Evolutionary conservation across 2,797 vertebrate genomes (phyloP).

Genomic region (Psittacula derbiana): DNA sequence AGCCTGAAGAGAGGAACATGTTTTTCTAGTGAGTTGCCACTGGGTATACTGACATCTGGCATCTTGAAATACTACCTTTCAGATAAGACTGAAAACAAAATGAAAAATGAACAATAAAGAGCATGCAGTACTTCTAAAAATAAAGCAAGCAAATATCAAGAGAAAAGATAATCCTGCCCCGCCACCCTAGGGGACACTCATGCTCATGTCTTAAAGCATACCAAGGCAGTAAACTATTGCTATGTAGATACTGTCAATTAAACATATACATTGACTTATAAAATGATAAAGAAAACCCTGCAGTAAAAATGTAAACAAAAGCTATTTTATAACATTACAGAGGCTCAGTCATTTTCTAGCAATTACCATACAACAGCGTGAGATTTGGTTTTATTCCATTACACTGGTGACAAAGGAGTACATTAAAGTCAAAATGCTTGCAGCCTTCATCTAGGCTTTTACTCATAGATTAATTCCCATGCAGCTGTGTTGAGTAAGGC

Average conservation of each 20-base stretch:
- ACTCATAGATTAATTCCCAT: not conserved
- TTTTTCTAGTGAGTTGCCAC: slow-evolving; percentile 18
- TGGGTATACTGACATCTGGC: not conserved
- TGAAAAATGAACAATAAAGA: not conserved
- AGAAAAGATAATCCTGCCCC: not conserved
- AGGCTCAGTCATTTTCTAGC: not conserved
- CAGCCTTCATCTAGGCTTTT: not conserved
- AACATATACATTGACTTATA: not conserved
- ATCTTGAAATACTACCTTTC: slow-evolving; percentile 3
- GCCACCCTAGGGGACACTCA: not conserved
- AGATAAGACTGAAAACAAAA: slow-evolving; percentile 8
- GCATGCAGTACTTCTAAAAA: not conserved
- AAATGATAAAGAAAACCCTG: not conserved
- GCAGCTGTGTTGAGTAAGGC: not conserved
- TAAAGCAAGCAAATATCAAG: not conserved
- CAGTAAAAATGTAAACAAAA: not conserved
- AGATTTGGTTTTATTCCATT: not conserved
- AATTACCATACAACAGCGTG: not conserved
- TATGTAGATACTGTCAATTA: not conserved
- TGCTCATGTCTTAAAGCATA: rapidly evolving
- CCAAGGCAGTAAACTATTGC: not conserved
- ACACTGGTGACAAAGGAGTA: not conserved
- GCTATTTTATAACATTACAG: not conserved
- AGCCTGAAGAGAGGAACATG: not conserved
- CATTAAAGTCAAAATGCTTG: not conserved